Percentiles rank a stretch among this genome's conserved stretches.
Evolutionary conservation across 2,888 invertebrate genomes (phyloP).

Genomic region (Lamellibrachia columna): DNA sequence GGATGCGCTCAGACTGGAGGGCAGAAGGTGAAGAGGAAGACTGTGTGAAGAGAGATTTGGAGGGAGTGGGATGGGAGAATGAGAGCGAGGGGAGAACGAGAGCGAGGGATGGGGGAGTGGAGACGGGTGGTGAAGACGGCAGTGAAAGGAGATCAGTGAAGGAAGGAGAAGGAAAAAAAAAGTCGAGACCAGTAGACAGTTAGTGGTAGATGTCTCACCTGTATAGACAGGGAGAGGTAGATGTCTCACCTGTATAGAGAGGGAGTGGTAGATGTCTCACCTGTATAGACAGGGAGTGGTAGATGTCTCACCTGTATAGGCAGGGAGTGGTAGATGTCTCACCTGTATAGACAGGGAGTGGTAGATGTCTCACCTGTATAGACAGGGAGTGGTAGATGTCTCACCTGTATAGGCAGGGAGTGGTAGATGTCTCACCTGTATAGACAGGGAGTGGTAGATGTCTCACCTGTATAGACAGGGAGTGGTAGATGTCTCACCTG

Average conservation of each 20-base stretch:
- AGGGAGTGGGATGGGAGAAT: no score
- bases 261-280: not conserved
- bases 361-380: not conserved
- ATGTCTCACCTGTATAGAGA: not conserved
- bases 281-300: not conserved
- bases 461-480: not conserved
- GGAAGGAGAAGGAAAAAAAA: no score
- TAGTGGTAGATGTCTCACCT: not conserved
- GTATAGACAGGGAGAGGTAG: not conserved
- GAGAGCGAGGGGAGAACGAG: no score
- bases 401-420: not conserved
- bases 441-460: not conserved
- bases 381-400: not conserved
- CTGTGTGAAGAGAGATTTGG: no score
- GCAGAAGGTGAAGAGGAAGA: no score
- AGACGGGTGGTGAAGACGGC: no score
- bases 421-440: not conserved
- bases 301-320: not conserved
- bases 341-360: not conserved
- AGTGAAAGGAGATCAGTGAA: no score
- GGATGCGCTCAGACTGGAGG: no score
- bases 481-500: constrained; percentile 68
- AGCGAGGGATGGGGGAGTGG: no score
- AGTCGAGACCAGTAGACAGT: no score
- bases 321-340: not conserved